phyloP scores from a whole-genome alignment of 2,797 vertebrate species.

The Malurus splendens region DNA sequence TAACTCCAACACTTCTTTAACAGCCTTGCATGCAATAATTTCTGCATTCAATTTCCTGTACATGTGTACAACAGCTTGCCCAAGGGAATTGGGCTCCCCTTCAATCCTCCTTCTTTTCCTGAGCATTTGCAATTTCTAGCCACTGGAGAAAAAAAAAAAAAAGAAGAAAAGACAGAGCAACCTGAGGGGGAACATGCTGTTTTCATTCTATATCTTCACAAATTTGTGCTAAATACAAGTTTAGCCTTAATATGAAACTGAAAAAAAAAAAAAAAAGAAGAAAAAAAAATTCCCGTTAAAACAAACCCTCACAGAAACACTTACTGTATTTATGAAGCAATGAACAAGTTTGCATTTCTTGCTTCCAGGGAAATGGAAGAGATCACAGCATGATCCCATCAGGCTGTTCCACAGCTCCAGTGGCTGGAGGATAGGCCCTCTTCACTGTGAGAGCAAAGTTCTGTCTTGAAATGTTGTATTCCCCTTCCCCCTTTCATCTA shows the following conservation, averaged over 20 bases:
- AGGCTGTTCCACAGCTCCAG: background rate
- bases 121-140: background rate
- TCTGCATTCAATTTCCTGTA: conserved; percentile 71
- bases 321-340: conserved; percentile 8
- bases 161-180: background rate
- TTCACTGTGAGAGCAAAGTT: background rate
- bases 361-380: background rate
- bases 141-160: background rate
- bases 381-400: background rate
- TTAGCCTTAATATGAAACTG: background rate
- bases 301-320: background rate
- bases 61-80: conserved; percentile 52
- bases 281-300: background rate
- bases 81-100: conserved; percentile 25
- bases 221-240: background rate
- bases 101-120: background rate
- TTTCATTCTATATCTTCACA: background rate
- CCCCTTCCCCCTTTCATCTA: background rate
- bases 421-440: background rate
- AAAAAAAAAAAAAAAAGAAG: too few relatives aligned
- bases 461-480: fast-evolving
- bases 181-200: background rate
- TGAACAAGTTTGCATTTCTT: background rate
- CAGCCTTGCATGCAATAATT: conserved; percentile 47
- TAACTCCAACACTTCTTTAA: conserved; percentile 61